These are phyloP conservation scores for Lepilemur septentrionalis DNA, from an alignment of 2,797 vertebrate genomes.

Conservation along the genomic window DNA sequence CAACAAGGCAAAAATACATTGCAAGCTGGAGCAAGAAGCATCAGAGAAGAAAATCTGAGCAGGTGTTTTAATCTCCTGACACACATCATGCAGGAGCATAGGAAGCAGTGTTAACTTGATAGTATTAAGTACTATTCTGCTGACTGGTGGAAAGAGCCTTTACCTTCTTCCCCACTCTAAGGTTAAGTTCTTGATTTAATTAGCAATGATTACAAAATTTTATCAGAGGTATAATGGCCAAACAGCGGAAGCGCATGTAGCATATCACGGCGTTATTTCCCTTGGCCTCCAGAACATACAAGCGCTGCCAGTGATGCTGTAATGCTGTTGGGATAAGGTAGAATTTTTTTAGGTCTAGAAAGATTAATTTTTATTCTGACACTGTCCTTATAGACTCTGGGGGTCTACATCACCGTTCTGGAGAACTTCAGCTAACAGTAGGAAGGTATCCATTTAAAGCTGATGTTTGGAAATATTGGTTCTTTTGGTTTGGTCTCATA, in stretches of 20 bases:
- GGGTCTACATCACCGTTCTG: background rate
- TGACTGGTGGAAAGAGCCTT: background rate
- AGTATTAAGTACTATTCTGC: background rate
- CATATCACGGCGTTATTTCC: background rate
- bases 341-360: background rate
- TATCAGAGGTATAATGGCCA: background rate
- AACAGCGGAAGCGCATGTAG: background rate
- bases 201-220: background rate
- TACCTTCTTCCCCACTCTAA: background rate
- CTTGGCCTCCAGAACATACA: background rate
- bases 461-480: background rate
- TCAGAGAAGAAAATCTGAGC: background rate
- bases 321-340: background rate
- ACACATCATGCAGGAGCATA: background rate
- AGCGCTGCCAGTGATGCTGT: background rate
- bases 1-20: background rate
- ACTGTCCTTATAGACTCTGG: background rate
- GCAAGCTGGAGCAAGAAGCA: background rate
- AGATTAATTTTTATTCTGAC: background rate
- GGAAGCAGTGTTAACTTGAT: conserved; percentile 18
- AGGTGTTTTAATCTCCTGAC: background rate
- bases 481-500: background rate
- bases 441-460: conserved; percentile 1
- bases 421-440: background rate
- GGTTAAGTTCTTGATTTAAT: conserved; percentile 34